Conservation (phyloP, 2,888 invertebrate genomes). For the Physocephala rufipes region DNA sequence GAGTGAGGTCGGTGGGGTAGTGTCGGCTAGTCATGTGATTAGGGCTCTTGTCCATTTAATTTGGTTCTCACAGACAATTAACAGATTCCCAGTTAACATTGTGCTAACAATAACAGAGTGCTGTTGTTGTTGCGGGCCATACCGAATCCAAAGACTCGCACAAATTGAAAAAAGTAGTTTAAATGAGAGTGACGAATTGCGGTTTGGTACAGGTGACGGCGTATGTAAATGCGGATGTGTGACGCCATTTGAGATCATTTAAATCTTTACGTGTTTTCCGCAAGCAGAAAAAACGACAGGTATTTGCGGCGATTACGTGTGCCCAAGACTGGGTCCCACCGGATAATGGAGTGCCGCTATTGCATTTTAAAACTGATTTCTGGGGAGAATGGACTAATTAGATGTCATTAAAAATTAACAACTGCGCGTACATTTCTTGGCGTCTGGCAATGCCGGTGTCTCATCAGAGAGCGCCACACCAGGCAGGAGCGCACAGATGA, state of each 20-base stretch:
- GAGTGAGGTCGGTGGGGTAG: too few relatives aligned
- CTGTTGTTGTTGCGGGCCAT: neutral
- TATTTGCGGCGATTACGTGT: neutral
- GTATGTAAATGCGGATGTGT: constrained; percentile 1
- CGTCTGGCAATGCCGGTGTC: neutral
- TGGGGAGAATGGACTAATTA: constrained; percentile 35
- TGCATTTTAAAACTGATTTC: too few relatives aligned
- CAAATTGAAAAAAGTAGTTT: neutral
- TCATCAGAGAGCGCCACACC: neutral
- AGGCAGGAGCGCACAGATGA: constrained; percentile 29
- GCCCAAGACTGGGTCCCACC: neutral
- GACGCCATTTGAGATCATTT: too few relatives aligned
- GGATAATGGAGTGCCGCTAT: too few relatives aligned
- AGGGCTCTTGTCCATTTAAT: too few relatives aligned
- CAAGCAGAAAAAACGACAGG: neutral
- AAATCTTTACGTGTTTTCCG: neutral
- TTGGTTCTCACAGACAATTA: too few relatives aligned
- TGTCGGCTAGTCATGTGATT: too few relatives aligned
- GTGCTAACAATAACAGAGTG: neutral
- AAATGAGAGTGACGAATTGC: neutral
- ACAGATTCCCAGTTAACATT: neutral
- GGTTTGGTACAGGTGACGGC: neutral
- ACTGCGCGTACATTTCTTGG: constrained; percentile 5
- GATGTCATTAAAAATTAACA: constrained; percentile 33
- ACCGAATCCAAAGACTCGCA: neutral